Conservation (phyloP, 2,888 invertebrate genomes). For the Pilophorus perplexus region DNA sequence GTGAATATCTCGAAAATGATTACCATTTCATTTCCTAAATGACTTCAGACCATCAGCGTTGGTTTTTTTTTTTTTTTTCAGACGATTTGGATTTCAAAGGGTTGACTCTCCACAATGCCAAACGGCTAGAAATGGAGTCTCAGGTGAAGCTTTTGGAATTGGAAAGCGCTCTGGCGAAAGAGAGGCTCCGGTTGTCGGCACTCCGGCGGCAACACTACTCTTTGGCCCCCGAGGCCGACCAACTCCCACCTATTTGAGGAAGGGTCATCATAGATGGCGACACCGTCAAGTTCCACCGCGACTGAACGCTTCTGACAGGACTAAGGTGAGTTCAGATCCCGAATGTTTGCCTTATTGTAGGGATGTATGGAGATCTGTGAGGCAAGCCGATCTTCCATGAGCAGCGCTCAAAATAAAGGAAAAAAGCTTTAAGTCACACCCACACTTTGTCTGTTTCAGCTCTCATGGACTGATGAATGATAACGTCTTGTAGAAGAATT, state of each 20-base stretch:
- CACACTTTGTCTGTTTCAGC: no score
- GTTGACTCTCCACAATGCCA: conserved; percentile 88
- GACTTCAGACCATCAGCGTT: neutral
- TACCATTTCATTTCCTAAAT: neutral
- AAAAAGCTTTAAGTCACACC: no score
- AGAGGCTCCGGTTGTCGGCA: conserved; percentile 79
- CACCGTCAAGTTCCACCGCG: conserved; percentile 19
- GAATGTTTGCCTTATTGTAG: no score
- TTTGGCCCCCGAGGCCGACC: conserved; percentile 62
- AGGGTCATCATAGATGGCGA: conserved; percentile 34
- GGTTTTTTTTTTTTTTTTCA: conserved; percentile 51
- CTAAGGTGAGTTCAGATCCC: neutral
- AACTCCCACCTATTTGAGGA: conserved; percentile 42
- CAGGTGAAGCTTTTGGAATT: conserved; percentile 92
- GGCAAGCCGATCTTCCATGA: no score
- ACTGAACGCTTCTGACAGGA: neutral
- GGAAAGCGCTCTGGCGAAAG: conserved; percentile 85
- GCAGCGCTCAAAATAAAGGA: no score
- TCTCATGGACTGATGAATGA: no score
- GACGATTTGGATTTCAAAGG: conserved; percentile 88
- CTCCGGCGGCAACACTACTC: conserved; percentile 90
- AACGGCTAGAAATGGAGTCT: conserved; percentile 95
- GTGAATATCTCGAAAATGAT: conserved; percentile 53
- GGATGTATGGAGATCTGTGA: no score
- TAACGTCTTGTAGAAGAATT: no score